A percentile compares a stretch with the other conserved stretches of the same genome.
These are phyloP conservation scores for Monopterus albus DNA, from an alignment of 2,113 vertebrate species.

Conservation along the genomic window DNA sequence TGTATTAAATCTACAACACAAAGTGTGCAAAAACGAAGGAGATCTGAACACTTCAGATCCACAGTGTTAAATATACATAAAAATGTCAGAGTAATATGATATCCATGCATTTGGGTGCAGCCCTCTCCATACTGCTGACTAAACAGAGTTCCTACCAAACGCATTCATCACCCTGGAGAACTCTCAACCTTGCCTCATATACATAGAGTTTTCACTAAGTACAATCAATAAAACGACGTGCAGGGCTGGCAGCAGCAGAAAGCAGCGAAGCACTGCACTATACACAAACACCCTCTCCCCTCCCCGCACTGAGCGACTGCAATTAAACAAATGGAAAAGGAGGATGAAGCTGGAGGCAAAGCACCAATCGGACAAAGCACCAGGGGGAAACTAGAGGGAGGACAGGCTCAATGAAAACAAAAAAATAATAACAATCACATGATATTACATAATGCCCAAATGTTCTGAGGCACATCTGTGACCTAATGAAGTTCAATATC, in stretches of 20 bases:
- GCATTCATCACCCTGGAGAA: conserved; percentile 32
- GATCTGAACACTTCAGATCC: too few species aligned
- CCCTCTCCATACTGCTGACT: conserved; percentile 45
- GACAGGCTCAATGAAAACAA: not conserved
- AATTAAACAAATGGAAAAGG: conserved; percentile 18
- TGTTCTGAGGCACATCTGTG: conserved; percentile 4
- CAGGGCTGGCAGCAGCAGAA: too few species aligned
- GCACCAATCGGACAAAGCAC: not conserved
- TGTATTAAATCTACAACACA: too few species aligned
- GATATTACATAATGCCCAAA: conserved; percentile 26
- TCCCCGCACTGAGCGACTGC: not conserved
- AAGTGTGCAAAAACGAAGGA: too few species aligned
- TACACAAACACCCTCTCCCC: conserved; percentile 9
- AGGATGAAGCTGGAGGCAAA: not conserved
- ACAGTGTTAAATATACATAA: not conserved
- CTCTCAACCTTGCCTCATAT: too few species aligned
- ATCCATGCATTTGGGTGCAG: conserved; percentile 7
- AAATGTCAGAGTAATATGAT: not conserved
- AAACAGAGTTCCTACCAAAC: conserved; percentile 10
- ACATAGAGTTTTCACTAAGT: not conserved
- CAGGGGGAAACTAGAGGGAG: not conserved
- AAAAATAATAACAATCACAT: not conserved
- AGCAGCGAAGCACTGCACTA: conserved; percentile 55
- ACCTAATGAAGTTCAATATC: not conserved
- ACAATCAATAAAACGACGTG: conserved; percentile 47